A percentile compares a stretch with the other conserved stretches of the same genome.
These are phyloP conservation scores for Ceratosolen solmsi DNA, from an alignment of 1,140 invertebrate genomes.

Conservation along the genomic window DNA sequence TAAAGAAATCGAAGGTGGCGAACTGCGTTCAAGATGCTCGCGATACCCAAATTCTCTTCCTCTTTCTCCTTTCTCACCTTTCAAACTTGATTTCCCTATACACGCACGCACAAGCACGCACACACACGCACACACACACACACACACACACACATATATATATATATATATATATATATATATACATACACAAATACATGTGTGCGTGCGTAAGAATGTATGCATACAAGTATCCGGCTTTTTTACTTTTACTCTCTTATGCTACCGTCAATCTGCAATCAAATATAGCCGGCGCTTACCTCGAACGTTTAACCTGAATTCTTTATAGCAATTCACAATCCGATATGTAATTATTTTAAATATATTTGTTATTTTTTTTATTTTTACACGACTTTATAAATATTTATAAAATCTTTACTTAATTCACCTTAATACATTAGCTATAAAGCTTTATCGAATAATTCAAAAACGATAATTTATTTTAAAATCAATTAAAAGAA, in stretches of 20 bases:
- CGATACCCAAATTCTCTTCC: constrained; percentile 7
- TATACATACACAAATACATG: too few species aligned
- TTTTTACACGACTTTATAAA: too few species aligned
- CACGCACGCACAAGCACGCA: not conserved
- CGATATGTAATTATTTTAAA: not conserved
- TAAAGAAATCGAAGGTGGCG: constrained; percentile 8
- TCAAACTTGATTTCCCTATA: constrained; percentile 20
- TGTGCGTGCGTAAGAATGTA: too few species aligned
- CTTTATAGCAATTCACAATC: not conserved
- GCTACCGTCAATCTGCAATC: not conserved
- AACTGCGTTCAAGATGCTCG: constrained; percentile 13
- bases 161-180: too few species aligned
- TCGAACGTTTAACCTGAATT: not conserved
- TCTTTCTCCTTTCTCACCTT: constrained; percentile 17
- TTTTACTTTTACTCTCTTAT: constrained; percentile 4
- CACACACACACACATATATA: too few species aligned
- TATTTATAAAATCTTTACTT: too few species aligned
- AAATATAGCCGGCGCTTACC: not conserved
- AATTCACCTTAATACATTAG: too few species aligned
- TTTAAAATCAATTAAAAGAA: too few species aligned
- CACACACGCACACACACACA: too few species aligned
- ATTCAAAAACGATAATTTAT: too few species aligned
- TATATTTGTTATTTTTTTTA: not conserved
- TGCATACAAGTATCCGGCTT: not conserved
- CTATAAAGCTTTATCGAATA: too few species aligned